Evolutionary conservation across 2,888 invertebrate species (phyloP).

Genomic region (Deilephila elpenor): DNA sequence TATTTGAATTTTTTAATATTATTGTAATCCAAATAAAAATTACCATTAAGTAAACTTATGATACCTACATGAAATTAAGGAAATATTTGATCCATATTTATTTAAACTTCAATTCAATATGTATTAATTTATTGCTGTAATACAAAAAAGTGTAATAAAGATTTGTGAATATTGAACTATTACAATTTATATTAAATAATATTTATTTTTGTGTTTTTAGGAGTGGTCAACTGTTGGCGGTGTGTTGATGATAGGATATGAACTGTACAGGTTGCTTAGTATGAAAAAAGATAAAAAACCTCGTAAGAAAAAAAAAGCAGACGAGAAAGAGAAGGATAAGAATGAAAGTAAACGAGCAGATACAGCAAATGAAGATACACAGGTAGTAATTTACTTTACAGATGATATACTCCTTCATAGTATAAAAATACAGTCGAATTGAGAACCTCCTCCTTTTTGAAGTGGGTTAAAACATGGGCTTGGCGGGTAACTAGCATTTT

Average conservation of each 20-base stretch:
- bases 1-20: background rate
- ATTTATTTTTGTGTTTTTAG: slow-evolving; percentile 54
- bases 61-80: no score
- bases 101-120: no score
- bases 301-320: slow-evolving; percentile 81
- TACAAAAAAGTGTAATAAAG: no score
- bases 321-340: slow-evolving; percentile 67
- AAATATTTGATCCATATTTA: no score
- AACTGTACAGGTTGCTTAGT: slow-evolving; percentile 96
- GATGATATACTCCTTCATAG: no score
- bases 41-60: background rate
- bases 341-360: slow-evolving; percentile 66
- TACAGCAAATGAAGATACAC: slow-evolving; percentile 70
- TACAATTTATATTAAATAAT: background rate
- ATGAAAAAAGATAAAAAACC: slow-evolving; percentile 88
- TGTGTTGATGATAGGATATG: slow-evolving; percentile 98
- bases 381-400: slow-evolving; percentile 51
- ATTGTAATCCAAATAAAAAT: background rate
- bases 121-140: no score
- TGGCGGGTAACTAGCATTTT: no score
- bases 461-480: no score
- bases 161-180: no score
- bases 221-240: slow-evolving; percentile 96
- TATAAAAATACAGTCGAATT: no score
- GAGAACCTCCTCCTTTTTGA: no score